Conservation (phyloP, 2,113 vertebrate genomes). For the Pelobates fuscus region DNA sequence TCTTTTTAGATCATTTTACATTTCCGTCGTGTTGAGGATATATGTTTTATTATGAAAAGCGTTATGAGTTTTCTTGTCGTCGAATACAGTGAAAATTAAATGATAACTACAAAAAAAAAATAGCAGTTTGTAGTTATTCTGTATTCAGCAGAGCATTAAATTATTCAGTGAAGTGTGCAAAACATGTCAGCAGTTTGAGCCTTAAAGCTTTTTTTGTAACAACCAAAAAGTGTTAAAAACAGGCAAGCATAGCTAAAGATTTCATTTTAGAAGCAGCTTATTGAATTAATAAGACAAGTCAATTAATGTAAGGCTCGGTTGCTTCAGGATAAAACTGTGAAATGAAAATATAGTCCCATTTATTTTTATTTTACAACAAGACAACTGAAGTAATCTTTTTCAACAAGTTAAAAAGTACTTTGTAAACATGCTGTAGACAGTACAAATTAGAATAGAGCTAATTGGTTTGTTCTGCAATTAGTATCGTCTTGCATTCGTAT, state of each 20-base stretch:
- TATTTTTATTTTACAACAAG: conserved; percentile 55
- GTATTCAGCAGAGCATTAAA: conserved; percentile 69
- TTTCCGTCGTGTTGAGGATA: background rate
- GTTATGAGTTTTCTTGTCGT: conserved; percentile 64
- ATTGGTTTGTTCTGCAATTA: background rate
- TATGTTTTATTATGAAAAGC: conserved; percentile 31
- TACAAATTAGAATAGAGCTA: background rate
- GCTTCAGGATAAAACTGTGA: conserved; percentile 74
- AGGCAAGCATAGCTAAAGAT: conserved; percentile 68
- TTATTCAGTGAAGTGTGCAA: conserved; percentile 70
- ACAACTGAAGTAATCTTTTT: conserved; percentile 34
- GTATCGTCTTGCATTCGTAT: background rate
- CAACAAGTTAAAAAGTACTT: background rate
- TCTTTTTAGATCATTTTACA: background rate
- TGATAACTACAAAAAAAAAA: conserved; percentile 68
- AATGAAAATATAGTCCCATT: conserved; percentile 68
- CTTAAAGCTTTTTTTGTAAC: conserved; percentile 67
- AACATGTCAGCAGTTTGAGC: conserved; percentile 66
- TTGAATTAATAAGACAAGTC: conserved; percentile 82
- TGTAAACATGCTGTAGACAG: background rate
- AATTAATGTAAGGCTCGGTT: conserved; percentile 78
- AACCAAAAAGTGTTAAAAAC: conserved; percentile 64
- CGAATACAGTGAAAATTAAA: conserved; percentile 68
- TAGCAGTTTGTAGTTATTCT: conserved; percentile 64
- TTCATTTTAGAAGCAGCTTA: conserved; percentile 74